Percentiles rank a stretch among this genome's conserved stretches.
Conservation (phyloP, 2,113 vertebrate genomes). For the Isichthys henryi region DNA sequence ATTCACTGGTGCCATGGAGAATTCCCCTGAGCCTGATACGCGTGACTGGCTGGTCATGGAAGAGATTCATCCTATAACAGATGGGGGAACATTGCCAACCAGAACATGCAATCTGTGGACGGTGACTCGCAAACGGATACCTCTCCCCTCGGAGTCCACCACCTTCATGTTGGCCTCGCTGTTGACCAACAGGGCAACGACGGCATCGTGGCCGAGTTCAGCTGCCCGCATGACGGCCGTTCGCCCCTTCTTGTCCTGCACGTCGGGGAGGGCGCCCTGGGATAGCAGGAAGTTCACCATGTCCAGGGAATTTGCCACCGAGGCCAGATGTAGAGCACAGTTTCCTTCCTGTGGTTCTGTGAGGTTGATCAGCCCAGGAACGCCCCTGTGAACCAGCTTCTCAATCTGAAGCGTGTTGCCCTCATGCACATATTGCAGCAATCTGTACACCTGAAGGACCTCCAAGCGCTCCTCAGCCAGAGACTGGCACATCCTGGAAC, state of each 20-base stretch:
- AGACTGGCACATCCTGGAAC: constrained; percentile 30
- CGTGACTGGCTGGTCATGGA: background rate
- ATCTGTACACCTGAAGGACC: constrained; percentile 77
- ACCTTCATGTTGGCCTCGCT: constrained; percentile 68
- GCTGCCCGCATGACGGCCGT: constrained; percentile 81
- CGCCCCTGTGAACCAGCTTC: constrained; percentile 67
- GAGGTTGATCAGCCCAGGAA: constrained; percentile 74
- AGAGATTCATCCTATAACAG: background rate
- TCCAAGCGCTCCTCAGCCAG: constrained; percentile 62
- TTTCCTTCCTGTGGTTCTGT: constrained; percentile 70
- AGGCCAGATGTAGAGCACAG: constrained; percentile 73
- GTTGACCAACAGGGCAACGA: constrained; percentile 65
- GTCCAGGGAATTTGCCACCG: constrained; percentile 64
- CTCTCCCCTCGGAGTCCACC: constrained; percentile 78
- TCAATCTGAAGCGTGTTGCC: constrained; percentile 69
- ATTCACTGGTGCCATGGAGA: constrained; percentile 1
- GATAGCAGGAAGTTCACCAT: constrained; percentile 74
- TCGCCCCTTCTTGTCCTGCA: constrained; percentile 69
- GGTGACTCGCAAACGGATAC: constrained; percentile 47
- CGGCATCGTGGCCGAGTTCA: constrained; percentile 68
- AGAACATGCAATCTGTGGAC: background rate
- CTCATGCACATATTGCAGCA: constrained; percentile 72
- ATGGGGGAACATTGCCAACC: background rate
- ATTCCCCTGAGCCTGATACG: background rate
- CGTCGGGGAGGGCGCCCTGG: constrained; percentile 65